phyloP scores from a whole-genome alignment of 1,140 invertebrate genomes.

The Tetragonula clypearis region DNA sequence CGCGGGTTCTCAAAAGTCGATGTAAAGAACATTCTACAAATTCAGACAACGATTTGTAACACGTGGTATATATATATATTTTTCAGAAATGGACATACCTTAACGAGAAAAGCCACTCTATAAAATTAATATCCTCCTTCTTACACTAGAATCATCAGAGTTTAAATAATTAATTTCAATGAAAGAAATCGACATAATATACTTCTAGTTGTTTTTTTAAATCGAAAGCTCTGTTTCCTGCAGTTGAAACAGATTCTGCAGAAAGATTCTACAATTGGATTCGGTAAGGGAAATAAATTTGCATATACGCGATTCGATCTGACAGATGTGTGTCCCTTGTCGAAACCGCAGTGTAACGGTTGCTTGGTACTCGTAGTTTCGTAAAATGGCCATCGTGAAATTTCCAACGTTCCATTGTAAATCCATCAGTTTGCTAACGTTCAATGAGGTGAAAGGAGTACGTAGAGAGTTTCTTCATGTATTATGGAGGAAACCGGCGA shows the following conservation, averaged over 20 bases:
- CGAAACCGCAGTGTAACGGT: background rate
- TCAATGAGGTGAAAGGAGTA: background rate
- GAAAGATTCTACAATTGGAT: too few relatives aligned
- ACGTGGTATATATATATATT: background rate
- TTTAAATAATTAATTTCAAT: too few relatives aligned
- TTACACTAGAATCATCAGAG: too few relatives aligned
- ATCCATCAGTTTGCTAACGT: background rate
- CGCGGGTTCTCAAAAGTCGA: background rate
- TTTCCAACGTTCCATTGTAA: background rate
- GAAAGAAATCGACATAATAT: too few relatives aligned
- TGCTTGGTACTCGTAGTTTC: background rate
- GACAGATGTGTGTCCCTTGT: too few relatives aligned
- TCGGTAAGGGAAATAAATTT: too few relatives aligned
- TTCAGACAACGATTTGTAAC: background rate
- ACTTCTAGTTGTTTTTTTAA: too few relatives aligned
- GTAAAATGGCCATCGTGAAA: background rate
- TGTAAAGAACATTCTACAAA: background rate
- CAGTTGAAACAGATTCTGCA: too few relatives aligned
- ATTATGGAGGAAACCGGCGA: background rate
- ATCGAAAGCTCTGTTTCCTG: too few relatives aligned
- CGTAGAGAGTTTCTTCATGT: background rate
- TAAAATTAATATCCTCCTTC: too few relatives aligned
- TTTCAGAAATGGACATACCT: background rate
- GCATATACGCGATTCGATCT: too few relatives aligned
- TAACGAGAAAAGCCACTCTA: background rate